Conservation (phyloP, 2,888 invertebrate species). For the Spodoptera littoralis region DNA sequence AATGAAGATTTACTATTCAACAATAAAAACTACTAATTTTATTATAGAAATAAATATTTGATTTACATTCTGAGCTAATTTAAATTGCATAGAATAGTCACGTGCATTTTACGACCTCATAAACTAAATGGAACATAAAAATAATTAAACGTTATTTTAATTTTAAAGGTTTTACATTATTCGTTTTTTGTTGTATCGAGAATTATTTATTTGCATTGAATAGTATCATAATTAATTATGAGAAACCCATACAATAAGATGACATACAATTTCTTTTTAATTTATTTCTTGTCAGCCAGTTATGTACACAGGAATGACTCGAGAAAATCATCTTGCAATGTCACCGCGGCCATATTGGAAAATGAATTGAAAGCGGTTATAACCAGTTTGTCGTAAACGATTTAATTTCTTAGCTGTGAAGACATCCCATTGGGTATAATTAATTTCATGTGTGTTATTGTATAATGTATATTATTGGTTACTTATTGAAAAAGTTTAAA, state of each 20-base stretch:
- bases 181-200: no score
- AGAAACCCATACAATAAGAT: conserved; percentile 38
- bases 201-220: conserved; percentile 1
- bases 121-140: no score
- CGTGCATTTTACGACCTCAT: no score
- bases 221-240: conserved; percentile 24
- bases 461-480: conserved; percentile 1
- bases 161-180: no score
- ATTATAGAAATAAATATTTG: no score
- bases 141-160: no score
- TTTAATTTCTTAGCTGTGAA: conserved; percentile 18
- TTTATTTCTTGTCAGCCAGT: conserved; percentile 20
- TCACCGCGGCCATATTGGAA: conserved; percentile 41
- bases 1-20: no score
- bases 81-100: no score
- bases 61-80: no score
- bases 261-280: conserved; percentile 31
- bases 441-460: conserved; percentile 17
- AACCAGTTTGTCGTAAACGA: conserved; percentile 32
- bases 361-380: conserved; percentile 44
- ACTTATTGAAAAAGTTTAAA: conserved; percentile 3
- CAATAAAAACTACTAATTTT: no score
- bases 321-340: conserved; percentile 43
- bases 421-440: conserved; percentile 22
- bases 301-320: conserved; percentile 35